These are phyloP conservation scores for Drosophila phalerata DNA, from an alignment of 2,888 invertebrate species.

Conservation along the genomic window DNA sequence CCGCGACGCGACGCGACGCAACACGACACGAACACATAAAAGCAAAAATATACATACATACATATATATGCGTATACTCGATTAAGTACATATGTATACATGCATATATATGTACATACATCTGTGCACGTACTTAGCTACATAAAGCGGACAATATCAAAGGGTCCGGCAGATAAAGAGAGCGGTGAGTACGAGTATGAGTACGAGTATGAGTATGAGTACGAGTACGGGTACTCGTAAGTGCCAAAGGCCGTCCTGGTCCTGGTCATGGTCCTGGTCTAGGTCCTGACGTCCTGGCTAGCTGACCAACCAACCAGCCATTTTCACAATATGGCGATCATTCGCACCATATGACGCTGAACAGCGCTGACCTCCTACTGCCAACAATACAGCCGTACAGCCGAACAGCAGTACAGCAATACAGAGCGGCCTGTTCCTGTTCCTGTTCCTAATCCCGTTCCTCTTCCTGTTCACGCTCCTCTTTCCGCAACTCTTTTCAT, in stretches of 20 bases:
- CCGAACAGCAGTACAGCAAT: constrained; percentile 5
- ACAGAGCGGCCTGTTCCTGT: constrained; percentile 5
- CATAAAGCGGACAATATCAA: constrained; percentile 24
- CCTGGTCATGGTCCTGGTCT: not conserved
- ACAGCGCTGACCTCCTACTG: constrained; percentile 42
- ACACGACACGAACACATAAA: constrained; percentile 43
- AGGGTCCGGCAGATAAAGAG: constrained; percentile 19
- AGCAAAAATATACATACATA: constrained; percentile 9
- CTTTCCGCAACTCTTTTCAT: constrained; percentile 20
- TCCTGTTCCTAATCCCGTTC: not conserved
- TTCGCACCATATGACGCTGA: constrained; percentile 72
- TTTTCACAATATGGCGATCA: constrained; percentile 79
- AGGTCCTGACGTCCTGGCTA: constrained; percentile 18
- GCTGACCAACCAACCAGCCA: constrained; percentile 44
- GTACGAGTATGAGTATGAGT: too few species aligned
- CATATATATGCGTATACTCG: constrained; percentile 1
- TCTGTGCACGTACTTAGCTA: constrained; percentile 11
- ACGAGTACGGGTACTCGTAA: not conserved
- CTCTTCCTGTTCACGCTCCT: not conserved
- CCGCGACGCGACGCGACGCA: constrained; percentile 45
- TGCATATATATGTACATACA: not conserved
- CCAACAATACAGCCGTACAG: constrained; percentile 7
- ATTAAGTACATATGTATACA: constrained; percentile 9
- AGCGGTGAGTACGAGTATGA: constrained; percentile 9
- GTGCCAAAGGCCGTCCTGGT: constrained; percentile 38